Conservation (phyloP, 1,140 invertebrate species). For the Harpegnathos saltator region DNA sequence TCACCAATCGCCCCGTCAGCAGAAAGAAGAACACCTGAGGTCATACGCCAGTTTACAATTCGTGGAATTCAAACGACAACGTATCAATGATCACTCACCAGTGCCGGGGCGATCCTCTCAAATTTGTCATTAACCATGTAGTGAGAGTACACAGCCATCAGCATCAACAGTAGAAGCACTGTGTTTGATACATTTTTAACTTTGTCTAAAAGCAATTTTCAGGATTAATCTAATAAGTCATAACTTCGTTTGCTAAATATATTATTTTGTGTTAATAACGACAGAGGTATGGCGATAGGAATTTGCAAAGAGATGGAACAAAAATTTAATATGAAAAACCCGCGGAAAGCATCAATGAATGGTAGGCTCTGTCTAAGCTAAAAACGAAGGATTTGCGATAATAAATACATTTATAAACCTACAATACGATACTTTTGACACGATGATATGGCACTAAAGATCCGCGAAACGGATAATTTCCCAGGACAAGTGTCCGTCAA, state of each 20-base stretch:
- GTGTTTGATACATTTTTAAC: conserved; percentile 95
- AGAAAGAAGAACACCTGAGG: conserved; percentile 96
- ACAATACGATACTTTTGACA: not conserved
- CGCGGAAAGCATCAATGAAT: not conserved
- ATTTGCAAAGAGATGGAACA: not conserved
- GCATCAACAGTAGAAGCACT: conserved; percentile 92
- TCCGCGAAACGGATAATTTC: conserved; percentile 18
- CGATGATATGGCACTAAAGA: not conserved
- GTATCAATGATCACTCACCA: conserved; percentile 86
- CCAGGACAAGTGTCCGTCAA: not conserved
- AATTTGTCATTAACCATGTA: conserved; percentile 96
- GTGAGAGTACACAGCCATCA: conserved; percentile 96
- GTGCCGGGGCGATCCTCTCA: conserved; percentile 95
- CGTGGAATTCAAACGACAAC: not conserved
- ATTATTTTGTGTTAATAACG: not conserved
- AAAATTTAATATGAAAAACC: not conserved
- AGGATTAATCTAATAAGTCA: conserved; percentile 3
- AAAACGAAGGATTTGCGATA: not conserved
- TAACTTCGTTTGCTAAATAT: not conserved
- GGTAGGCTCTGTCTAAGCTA: not conserved
- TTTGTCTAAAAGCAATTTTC: conserved; percentile 89
- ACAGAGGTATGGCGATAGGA: not conserved
- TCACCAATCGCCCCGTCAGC: conserved; percentile 96
- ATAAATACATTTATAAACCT: not conserved
- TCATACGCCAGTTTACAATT: not conserved